These are phyloP conservation scores for Beris morrisii DNA, from an alignment of 2,888 invertebrate genomes.

Conservation along the genomic window DNA sequence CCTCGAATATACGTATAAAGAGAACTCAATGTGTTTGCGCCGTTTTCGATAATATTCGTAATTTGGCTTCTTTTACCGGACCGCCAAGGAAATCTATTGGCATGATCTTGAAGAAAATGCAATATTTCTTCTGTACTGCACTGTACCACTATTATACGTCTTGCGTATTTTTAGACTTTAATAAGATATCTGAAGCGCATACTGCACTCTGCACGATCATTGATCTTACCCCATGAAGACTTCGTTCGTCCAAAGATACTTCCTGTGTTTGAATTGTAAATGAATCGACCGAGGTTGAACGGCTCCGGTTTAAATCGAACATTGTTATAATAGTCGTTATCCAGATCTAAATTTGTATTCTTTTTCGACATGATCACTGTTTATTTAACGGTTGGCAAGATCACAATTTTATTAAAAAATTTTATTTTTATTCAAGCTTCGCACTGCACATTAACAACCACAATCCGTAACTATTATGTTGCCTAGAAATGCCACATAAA, in stretches of 20 bases:
- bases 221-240: constrained; percentile 67
- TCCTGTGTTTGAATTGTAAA: constrained; percentile 63
- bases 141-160: constrained; percentile 15
- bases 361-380: constrained; percentile 50
- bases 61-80: too few species aligned
- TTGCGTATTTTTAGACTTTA: too few species aligned
- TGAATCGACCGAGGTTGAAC: constrained; percentile 49
- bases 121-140: constrained; percentile 9
- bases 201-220: too few species aligned
- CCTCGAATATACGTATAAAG: constrained; percentile 20
- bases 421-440: too few species aligned
- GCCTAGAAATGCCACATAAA: too few species aligned
- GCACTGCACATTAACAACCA: too few species aligned
- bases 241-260: constrained; percentile 65
- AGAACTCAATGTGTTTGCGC: constrained; percentile 4
- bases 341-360: constrained; percentile 46
- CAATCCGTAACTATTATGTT: too few species aligned
- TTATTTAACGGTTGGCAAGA: constrained; percentile 4
- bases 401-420: too few species aligned
- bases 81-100: too few species aligned
- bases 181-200: too few species aligned
- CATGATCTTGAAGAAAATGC: constrained; percentile 19
- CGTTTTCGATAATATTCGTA: too few species aligned
- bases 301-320: constrained; percentile 46
- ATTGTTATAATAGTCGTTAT: constrained; percentile 44